Base-by-base conservation (phyloP, 2,888 invertebrate genomes). In the Hyppa rectilinea region DNA sequence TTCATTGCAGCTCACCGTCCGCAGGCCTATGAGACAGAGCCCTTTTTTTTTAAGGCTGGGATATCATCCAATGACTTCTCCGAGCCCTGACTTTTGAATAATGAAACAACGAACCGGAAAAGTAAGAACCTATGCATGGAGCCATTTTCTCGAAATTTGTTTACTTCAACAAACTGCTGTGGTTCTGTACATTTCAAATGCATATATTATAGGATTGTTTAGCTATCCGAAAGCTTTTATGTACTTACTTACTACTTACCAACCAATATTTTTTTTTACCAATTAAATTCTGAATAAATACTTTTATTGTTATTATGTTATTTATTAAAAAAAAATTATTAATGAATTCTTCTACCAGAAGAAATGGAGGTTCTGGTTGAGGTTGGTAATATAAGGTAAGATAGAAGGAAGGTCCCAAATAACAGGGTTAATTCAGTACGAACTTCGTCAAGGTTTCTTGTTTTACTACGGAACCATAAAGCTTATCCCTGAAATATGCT, bases 161-260 rank as follows among this genome's bases (percentile, higher is more conserved):
- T 23, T 23, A 10, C 4, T 5, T 9, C n/a, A 34, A 17, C 29
- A 69, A 45, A 58, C 17, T 26, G 4, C 38, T 38, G 12, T 40
- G 12, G 31, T 56, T 31, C 2, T 12, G 10, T 23, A n/a, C 9
- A 53, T 62, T 71, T 71, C n/a, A 38, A 45, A 53, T 71, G 52
- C 45, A 31, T 38, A n/a, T n/a, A n/a, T n/a, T n/a, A n/a, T n/a
- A 26, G 9, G n/a, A 62, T 53, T 34, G 4, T 23, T 40, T 4
- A 31, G 17, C 23, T 7, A 38, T 12, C 26, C 14, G 29, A 40
- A 49, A 40, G 5, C n/a, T n/a, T n/a, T n/a, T n/a, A n/a, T n/a
- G n/a, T n/a, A n/a, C n/a, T n/a, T n/a, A n/a, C n/a, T n/a, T n/a
- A n/a, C n/a, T n/a, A n/a, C n/a, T n/a, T n/a, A n/a, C n/a, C n/a